Evolutionary conservation across 2,113 vertebrate species (phyloP), one percentile per base, ranked within the genome.

Genomic region (Tricholaema leucomelas): DNA sequence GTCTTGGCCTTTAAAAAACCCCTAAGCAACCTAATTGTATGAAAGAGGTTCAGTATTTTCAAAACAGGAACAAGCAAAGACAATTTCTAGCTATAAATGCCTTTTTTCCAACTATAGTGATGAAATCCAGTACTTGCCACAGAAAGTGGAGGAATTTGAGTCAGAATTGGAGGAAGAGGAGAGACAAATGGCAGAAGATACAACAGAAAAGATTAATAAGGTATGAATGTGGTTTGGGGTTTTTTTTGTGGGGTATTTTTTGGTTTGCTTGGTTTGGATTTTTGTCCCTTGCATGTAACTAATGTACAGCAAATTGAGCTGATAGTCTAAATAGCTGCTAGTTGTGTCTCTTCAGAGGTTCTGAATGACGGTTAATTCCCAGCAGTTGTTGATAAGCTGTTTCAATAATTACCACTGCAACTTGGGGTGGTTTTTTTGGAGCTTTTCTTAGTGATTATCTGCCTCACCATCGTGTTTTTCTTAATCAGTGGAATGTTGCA

Each of bases 111-210:
- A 5, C 65, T 9, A 7, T 15, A 98, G 98, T 54, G 95, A 97
- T 60, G 96, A 98, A 83, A 86, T 97, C 30, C 91, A 94, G 24
- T 89, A 44, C 8, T 95, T 98, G 66, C 93, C 69, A 40, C 86
- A 75, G 86, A 97, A 97, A 78, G 74, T 95, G 24, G 95, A 33
- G 60, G 83, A 95, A 33, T 30, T 97, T 76, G 96, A 97, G 76
- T 80, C 83, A 31, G 88, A 96, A 52, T 11, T 96, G 67, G 87
- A 97, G 48, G 86, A 95, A 59, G 84, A 83, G 5, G 88, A 58
- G 64, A 92, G 59, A 33, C 59, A 94, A 63, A 81, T 86, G 78
- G 75, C 54, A 36, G 67, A 82, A 21, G 67, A 73, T 50, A 18
- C 44, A 28, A 1, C 15, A 18, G 91, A 85, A 30, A 21, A 31